Evolutionary conservation across 2,888 invertebrate genomes (phyloP).

Genomic region (Ectemnius cavifrons): DNA sequence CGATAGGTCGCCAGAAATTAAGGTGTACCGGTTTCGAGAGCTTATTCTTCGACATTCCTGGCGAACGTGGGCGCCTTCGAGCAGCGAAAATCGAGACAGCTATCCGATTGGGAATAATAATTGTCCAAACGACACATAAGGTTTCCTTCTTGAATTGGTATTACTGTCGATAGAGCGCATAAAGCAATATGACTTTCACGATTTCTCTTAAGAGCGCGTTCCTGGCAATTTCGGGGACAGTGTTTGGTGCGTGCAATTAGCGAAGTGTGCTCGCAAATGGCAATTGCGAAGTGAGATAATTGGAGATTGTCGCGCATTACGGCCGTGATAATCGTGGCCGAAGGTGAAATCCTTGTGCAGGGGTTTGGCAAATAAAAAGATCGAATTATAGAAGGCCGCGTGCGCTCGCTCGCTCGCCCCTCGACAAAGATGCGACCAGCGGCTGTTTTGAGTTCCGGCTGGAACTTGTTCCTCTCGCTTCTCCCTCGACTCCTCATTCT

Average conservation of each 20-base stretch:
- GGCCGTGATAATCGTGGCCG: constrained; percentile 19
- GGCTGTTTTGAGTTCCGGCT: constrained; percentile 36
- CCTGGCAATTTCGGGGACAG: too few relatives aligned
- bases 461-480: constrained; percentile 30
- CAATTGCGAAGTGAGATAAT: background rate
- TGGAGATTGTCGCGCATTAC: constrained; percentile 2
- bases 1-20: background rate
- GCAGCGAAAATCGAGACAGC: background rate
- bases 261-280: constrained; percentile 10
- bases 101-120: background rate
- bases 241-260: background rate
- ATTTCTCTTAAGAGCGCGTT: background rate
- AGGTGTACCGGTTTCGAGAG: background rate
- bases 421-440: constrained; percentile 23
- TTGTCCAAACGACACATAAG: background rate
- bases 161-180: background rate
- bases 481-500: background rate
- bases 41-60: background rate
- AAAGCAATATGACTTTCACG: background rate
- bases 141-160: background rate
- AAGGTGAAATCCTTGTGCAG: background rate
- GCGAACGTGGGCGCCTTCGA: background rate
- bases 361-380: too few relatives aligned
- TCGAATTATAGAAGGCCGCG: constrained; percentile 15
- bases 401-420: background rate